Evolutionary conservation across 35 echinoderm and acorn worm genomes (phyloP), one percentile per base, ranked within the genome.

Genomic region (Nesometra sesokonis): DNA sequence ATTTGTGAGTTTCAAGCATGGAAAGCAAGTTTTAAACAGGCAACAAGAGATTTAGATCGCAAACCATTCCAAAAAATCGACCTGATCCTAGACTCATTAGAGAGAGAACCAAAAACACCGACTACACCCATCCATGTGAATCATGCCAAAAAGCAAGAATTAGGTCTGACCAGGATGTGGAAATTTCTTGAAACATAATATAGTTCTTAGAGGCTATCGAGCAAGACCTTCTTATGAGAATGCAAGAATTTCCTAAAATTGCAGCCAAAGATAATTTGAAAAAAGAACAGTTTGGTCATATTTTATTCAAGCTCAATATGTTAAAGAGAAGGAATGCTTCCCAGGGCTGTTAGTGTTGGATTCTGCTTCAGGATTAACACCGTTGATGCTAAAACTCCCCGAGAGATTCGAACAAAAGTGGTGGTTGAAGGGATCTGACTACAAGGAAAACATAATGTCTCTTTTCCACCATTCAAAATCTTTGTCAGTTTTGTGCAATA

Each of bases 171-270:
- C 47, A 86, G 88, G 37, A 89, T 89, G 36, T 90, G 92, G 88
- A 31, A 83, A 36, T 52, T 86, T 35, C 78, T 90, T 9, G 88
- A 93, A 57, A 29, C 80, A 37, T 87, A 84, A 85, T 76, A 87
- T 84, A 88, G 88, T 21, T 93, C 92, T 27, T 33, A n/a, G 92
- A 90, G 38, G 92, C 92, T 34, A 37, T 93, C 0, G 92, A 93
- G 57, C 79, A 90, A 4, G 92, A 93, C 23, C 77, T 93, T 29
- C 34, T 90, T 79, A 38, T 43, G 29, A 93, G 78, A 77, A 32
- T 89, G 29, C 82, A 89, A 52, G 79, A 84, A 0, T 92, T 88
- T 38, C 86, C 79, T 4, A 92, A 84, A 78, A 76, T 92, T 0
- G 11, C 35, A 17, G 0, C 39, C 0, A 82, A 27, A 33, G 80